These are phyloP conservation scores for Labeo rohita DNA, from an alignment of 2,113 vertebrate species.

Conservation along the genomic window DNA sequence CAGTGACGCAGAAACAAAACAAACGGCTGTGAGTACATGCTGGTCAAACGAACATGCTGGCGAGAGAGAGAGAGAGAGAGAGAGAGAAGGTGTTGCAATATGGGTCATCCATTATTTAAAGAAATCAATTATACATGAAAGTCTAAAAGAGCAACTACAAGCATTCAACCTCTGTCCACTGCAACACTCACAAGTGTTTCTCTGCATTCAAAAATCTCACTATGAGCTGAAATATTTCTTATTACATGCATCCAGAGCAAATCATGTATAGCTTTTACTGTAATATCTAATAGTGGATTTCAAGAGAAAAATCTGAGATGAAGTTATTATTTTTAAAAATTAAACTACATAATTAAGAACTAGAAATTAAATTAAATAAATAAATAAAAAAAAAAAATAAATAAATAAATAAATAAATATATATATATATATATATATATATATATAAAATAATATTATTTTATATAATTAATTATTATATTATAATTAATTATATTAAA, in stretches of 20 bases:
- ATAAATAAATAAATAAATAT: no score
- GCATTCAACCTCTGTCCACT: constrained; percentile 1
- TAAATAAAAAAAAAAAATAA: no score
- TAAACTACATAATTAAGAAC: no score
- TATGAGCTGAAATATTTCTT: not conserved
- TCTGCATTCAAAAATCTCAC: not conserved
- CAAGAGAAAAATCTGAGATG: no score
- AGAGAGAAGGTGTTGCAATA: not conserved
- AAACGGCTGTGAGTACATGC: not conserved
- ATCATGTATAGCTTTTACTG: not conserved
- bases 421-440: no score
- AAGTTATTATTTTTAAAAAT: no score
- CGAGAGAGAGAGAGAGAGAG: not conserved
- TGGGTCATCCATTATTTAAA: constrained; percentile 73
- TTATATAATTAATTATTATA: no score
- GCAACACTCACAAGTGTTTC: not conserved
- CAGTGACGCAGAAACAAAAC: not conserved
- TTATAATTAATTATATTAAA: no score
- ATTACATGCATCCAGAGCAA: not conserved
- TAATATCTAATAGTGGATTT: no score
- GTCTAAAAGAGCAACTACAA: constrained; percentile 55
- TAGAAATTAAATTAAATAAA: no score
- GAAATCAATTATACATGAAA: constrained; percentile 77
- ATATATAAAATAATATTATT: no score
- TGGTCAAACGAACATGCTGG: not conserved